Evolutionary conservation across 2,888 invertebrate species (phyloP), one percentile per base, ranked within the genome.

Genomic region (Dasysyrphus albostriatus): DNA sequence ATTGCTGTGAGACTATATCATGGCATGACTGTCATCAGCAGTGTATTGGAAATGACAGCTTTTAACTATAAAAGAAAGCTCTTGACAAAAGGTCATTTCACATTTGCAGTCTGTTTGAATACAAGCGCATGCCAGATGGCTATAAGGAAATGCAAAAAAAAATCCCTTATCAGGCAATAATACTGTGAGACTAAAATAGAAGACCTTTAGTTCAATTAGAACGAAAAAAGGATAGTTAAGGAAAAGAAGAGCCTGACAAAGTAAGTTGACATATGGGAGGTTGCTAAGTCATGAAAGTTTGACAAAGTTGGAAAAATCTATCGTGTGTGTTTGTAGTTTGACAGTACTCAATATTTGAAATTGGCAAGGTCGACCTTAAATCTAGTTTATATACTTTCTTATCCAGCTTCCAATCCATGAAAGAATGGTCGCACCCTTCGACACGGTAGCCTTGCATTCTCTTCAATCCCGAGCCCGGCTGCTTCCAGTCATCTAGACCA

Each of bases 1-100:
- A 69, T 54, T 69, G 69, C 69, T 67, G 37, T 24, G 67, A 37
- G 37, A 51, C 14, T 24, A 37, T 37, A 19, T 39, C 39, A 67
- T 37, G 34, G n/a, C 58, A 67, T 16, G 54, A 61, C 51, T 73
- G 10, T 67, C 61, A 70, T 74, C 63, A 54, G 58, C 12, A 29
- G 9, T 14, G 9, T 59, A 59, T 78, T 83, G 83, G 16, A 69
- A 79, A 69, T 83, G 74, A 79, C 79, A 83, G 79, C 24, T 47
- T 19, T 63, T 19, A 59, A 59, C 59, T 37, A 58, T 63, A 59
- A 5, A 34, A 72, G n/a, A 19, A 51, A 73, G 34, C 49, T 67
- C 49, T 59, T 59, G 29, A 56, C 51, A 75, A 44, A 81, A 75
- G 32, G 42, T 51, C 61, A 63, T 69, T 67, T 74, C 51, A 19